These are phyloP conservation scores for Agrochola lychnidis DNA, from an alignment of 2,888 invertebrate species.

Conservation along the genomic window DNA sequence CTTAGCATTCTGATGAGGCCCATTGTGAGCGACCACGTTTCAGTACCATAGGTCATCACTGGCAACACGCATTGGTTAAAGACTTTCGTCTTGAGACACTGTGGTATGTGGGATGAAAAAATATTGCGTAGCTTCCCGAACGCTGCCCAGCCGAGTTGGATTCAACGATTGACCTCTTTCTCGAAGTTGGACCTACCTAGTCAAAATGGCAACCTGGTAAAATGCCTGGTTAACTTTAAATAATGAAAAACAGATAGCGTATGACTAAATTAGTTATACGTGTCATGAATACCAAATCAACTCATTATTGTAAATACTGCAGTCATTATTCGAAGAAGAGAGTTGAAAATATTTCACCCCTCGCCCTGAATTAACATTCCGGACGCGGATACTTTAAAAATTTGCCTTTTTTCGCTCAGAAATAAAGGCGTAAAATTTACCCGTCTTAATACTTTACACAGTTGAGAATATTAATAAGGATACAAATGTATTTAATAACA, in stretches of 20 bases:
- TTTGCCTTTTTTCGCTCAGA: slow-evolving; percentile 73
- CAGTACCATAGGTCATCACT: too few relatives aligned
- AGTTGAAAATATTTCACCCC: slow-evolving; percentile 74
- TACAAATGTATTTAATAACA: slow-evolving; percentile 54
- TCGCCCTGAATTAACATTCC: slow-evolving; percentile 76
- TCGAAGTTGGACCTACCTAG: too few relatives aligned
- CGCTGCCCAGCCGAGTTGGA: too few relatives aligned
- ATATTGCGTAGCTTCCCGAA: too few relatives aligned
- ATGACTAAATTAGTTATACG: slow-evolving; percentile 63
- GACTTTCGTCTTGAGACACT: too few relatives aligned
- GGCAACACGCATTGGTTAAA: too few relatives aligned
- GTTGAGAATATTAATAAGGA: slow-evolving; percentile 75
- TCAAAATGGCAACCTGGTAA: too few relatives aligned
- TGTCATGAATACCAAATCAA: slow-evolving; percentile 66
- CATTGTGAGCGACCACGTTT: too few relatives aligned
- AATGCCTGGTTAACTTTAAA: slow-evolving; percentile 1
- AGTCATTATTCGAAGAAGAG: slow-evolving; percentile 74
- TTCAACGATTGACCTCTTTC: too few relatives aligned
- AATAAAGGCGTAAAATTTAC: slow-evolving; percentile 79
- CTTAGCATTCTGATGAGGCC: too few relatives aligned
- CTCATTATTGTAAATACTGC: slow-evolving; percentile 67
- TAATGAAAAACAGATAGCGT: slow-evolving; percentile 50
- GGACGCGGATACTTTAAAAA: slow-evolving; percentile 73
- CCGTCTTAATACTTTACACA: slow-evolving; percentile 74
- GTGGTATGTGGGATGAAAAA: too few relatives aligned